Evolutionary conservation across 2,797 vertebrate species (phyloP), one percentile per base, ranked within the genome.

Genomic region (Coregonus suidteri): DNA sequence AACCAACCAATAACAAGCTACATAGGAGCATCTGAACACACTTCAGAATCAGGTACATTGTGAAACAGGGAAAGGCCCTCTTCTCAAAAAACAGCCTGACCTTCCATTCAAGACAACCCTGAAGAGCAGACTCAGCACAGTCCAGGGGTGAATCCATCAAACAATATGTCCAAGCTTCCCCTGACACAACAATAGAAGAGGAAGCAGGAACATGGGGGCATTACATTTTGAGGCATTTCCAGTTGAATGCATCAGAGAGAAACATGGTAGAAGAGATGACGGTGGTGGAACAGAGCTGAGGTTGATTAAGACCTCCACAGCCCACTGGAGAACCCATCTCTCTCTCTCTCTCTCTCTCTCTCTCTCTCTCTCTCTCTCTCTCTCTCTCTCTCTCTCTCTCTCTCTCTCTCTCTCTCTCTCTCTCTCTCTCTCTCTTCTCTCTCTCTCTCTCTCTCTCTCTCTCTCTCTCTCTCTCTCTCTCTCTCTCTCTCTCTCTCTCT

Each of bases 241-340:
- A 56, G 64, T 67, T 62, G 68, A 25, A 54, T 73, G 37, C 41
- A 65, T 53, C 18, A 62, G 34, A 53, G 52, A 52, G 56, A 59
- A 25, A 41, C 54, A 75, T 41, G 14, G 30, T 20, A 56, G 68
- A 20, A 76, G 18, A 31, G 11, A 11, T 71, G 34, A 77, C 1
- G 51, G 3, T 6, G 20, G 14, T 31, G 62, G 34, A 64, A 31
- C 59, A 41, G 4, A 31, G 3, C 37, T 69, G 53, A 71, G 41
- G 31, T 34, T 56, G 59, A 78, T 77, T 31, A 65, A 16, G 75
- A 73, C 75, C 31, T 74, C 53, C 41, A 83, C 34, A 64, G 41
- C 41, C 4, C 30, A 51, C 6, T 62, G 20, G 62, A 62, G 79
- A 80, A 73, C 79, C 79, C 69, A 54, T 47, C 41, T 47, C 41